Evolutionary conservation across 2,113 vertebrate species (phyloP), one percentile per base, ranked within the genome.

Genomic region (Procavia capensis): DNA sequence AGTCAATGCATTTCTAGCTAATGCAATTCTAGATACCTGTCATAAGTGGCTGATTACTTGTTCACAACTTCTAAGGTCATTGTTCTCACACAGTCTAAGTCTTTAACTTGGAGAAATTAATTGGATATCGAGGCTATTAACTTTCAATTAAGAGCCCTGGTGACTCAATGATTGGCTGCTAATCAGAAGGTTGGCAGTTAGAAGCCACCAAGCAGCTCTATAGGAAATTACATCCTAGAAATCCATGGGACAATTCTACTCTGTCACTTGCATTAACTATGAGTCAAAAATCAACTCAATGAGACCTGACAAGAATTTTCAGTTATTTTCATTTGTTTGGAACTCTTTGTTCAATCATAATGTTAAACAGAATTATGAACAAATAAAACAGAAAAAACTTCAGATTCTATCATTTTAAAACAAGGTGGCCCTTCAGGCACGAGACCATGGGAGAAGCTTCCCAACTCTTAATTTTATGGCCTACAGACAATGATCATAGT

Each of bases 331-430:
- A 14, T 74, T 94, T 89, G n/a, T 91, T 66, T 57, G 43, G 47
- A 81, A 75, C 61, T 59, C 45, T 91, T 43, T 91, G 94, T 80
- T 84, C 90, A 66, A 39, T 47, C 70, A 20, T 4, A 70, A 59
- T 72, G 41, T 81, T n/a, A 57, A 9, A 75, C 22, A 24, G 57
- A 91, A n/a, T 63, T 25, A 47, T n/a, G 63, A 91, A 61, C 74
- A 88, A 85, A 75, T n/a, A 64, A 57, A 94, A 41, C 61, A 83
- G n/a, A 50, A 25, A 91, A 92, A 75, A 17, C 57, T 80, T 86
- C 57, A 39, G 47, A 79, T 63, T 61, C 54, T 63, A 36, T 87
- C 47, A 57, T 83, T 85, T 86, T 50, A 64, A 87, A 83, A 83
- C 47, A 76, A 50, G 20, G 74, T 85, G 39, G 22, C 8, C 34